phyloP scores from a whole-genome alignment of 2,113 vertebrate genomes.

The Tetrao urogallus region DNA sequence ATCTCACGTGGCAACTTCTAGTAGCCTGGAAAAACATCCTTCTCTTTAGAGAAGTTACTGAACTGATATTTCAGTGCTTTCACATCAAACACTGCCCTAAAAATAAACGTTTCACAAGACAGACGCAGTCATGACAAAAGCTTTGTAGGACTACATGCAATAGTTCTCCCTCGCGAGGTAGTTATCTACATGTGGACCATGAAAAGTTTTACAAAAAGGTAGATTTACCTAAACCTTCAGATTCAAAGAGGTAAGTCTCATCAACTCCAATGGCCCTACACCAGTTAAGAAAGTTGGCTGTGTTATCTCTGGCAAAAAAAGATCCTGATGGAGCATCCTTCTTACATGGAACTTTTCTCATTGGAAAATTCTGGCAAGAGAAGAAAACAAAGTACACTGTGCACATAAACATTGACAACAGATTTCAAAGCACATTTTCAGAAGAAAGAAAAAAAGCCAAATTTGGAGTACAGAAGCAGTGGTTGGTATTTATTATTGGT shows the following conservation, averaged over 20 bases:
- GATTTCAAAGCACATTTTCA: not conserved
- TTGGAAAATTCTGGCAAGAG: constrained; percentile 84
- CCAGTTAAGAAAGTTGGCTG: constrained; percentile 97
- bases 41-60: not conserved
- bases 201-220: constrained; percentile 6
- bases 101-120: not conserved
- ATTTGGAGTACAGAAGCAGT: not conserved
- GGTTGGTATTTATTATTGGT: not conserved
- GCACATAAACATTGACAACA: not conserved
- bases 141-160: not conserved
- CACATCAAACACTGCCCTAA: not conserved
- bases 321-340: constrained; percentile 91
- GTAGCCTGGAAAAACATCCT: not conserved
- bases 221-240: constrained; percentile 91
- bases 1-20: not conserved
- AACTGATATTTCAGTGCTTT: not conserved
- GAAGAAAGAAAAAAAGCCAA: not conserved
- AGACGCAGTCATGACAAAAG: not conserved
- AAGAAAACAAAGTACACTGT: constrained; percentile 22
- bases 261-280: constrained; percentile 91
- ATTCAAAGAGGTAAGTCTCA: constrained; percentile 96
- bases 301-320: constrained; percentile 98
- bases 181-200: not conserved
- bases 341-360: constrained; percentile 90
- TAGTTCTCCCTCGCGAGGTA: not conserved